A percentile compares a stretch with the other conserved stretches of the same genome.
These are phyloP conservation scores for Pogonomyrmex californicus DNA, from an alignment of 1,140 invertebrate species.

Conservation along the genomic window DNA sequence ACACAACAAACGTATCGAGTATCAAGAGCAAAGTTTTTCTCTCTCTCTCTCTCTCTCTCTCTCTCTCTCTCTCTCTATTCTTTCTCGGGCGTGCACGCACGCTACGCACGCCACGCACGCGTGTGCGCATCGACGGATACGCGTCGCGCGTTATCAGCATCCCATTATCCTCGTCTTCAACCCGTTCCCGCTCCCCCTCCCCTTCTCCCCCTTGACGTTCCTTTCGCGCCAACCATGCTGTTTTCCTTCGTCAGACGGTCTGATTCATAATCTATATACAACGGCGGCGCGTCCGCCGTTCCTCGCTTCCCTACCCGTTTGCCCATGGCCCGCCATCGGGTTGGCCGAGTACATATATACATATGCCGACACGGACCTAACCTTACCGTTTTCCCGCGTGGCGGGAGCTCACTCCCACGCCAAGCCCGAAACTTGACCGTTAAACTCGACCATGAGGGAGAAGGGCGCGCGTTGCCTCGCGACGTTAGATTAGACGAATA, in stretches of 20 bases:
- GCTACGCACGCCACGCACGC: neutral
- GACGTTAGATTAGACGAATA: neutral
- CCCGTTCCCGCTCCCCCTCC: neutral
- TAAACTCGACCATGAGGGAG: neutral
- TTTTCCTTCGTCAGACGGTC: constrained; percentile 18
- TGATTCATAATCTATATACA: constrained; percentile 46
- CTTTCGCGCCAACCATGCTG: neutral
- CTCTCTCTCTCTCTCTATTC: too few relatives aligned
- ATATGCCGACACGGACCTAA: constrained; percentile 54
- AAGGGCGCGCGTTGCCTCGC: neutral
- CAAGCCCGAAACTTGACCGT: constrained; percentile 15
- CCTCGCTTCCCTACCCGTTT: constrained; percentile 10
- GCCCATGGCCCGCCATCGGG: neutral
- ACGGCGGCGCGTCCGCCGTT: neutral
- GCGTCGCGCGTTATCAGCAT: constrained; percentile 30
- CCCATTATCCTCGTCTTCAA: constrained; percentile 20
- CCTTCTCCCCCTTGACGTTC: neutral
- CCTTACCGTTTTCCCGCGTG: constrained; percentile 68
- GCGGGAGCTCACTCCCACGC: constrained; percentile 4
- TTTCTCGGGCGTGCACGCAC: neutral
- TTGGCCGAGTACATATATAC: constrained; percentile 18
- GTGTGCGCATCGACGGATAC: too few relatives aligned
- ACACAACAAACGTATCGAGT: neutral
- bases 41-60: too few relatives aligned
- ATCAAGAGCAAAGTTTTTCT: neutral